phyloP scores from a whole-genome alignment of 2,797 vertebrate species.

The Gastrophryne carolinensis region DNA sequence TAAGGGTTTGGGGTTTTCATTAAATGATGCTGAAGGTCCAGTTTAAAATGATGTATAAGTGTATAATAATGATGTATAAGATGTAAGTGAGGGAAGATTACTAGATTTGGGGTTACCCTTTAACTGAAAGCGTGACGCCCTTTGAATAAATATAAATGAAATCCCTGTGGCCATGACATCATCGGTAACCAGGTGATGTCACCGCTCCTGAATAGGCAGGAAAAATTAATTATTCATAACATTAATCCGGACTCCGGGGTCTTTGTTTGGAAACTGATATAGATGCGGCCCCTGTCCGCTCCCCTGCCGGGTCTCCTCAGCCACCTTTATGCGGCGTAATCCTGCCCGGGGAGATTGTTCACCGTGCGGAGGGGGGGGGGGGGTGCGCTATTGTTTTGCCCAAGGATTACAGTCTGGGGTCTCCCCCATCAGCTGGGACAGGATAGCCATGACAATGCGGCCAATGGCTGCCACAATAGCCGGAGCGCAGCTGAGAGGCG shows the following conservation, averaged over 20 bases:
- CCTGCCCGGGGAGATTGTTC: neutral
- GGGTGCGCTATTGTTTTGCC: neutral
- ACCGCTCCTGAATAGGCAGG: neutral
- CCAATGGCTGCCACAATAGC: neutral
- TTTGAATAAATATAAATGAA: too few species aligned
- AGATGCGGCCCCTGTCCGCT: neutral
- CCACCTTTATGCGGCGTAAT: too few species aligned
- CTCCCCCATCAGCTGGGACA: too few species aligned
- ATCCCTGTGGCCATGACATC: too few species aligned
- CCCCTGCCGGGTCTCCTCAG: neutral
- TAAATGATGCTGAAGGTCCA: too few species aligned
- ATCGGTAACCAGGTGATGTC: neutral
- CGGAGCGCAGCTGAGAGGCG: neutral
- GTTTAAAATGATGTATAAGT: too few species aligned
- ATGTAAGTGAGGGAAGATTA: too few species aligned
- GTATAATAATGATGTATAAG: too few species aligned
- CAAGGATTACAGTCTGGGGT: neutral
- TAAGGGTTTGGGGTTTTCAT: too few species aligned
- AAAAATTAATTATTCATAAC: slow-evolving; percentile 13
- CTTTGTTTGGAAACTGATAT: neutral
- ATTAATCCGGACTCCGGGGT: neutral
- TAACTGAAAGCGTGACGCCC: too few species aligned
- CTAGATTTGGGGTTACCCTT: too few species aligned
- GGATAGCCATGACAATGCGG: neutral
- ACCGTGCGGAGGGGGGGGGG: too few species aligned